Evolutionary conservation across 35 echinoderm and acorn worm species (phyloP), one percentile per base, ranked within the genome.

Genomic region (Amphiura filiformis): DNA sequence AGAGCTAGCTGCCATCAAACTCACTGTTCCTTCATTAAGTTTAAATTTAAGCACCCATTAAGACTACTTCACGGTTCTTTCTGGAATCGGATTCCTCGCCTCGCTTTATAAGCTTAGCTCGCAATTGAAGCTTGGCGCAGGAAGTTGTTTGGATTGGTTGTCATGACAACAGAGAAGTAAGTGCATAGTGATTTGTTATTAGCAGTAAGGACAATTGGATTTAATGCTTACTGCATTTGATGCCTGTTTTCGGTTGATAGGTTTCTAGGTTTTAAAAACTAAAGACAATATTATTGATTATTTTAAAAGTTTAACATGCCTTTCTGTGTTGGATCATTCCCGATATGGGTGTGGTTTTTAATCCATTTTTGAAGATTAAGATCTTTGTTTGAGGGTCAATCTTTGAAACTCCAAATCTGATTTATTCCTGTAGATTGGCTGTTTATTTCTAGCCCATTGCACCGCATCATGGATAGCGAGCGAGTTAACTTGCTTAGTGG

Each of bases 131-230:
- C 26, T 11, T n/a, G 26, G 28, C 28, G 39, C 83, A 85, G 64
- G 83, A 52, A 65, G 83, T 85, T 85, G 83, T 85, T 85, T 85
- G 83, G 83, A 65, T 85, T 57, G 33, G 83, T 85, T 75, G 61
- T 35, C 83, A 70, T 85, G 83, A 56, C 35, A 70, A 85, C 57
- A 17, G 35, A 75, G 83, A 32, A 85, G 17, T 70, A 70, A 70
- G 61, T 70, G 61, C 61, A 15, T 23, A 70, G 17, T 70, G 61
- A 70, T 70, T 70, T 70, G 15, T 26, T n/a, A 70, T 70, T 26
- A 70, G 17, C 61, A 13, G 7, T 11, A 70, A 70, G 28, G 61
- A 70, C 61, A 70, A 70, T 70, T 70, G 61, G 61, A 70, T 70
- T 70, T 15, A 11, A 2, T 70, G 26, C 61, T 70, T 70, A 52